phyloP scores from a whole-genome alignment of 2,888 invertebrate genomes.

The Chirona hameri region DNA sequence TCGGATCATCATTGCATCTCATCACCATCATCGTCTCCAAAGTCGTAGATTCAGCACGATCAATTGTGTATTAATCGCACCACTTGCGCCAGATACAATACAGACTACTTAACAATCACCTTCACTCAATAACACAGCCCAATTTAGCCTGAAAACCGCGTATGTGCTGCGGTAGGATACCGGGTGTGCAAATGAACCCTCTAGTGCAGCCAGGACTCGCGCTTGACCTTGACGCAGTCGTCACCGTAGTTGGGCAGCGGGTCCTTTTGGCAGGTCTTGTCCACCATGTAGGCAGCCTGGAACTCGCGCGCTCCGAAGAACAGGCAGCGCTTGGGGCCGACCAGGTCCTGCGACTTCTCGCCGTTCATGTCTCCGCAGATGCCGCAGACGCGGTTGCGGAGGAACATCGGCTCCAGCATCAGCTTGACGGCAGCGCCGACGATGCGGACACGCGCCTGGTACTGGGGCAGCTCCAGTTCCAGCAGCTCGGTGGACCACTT shows the following conservation, averaged over 20 bases:
- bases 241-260: slow-evolving; percentile 22
- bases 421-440: slow-evolving; percentile 26
- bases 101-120: not conserved
- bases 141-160: not conserved
- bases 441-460: not conserved
- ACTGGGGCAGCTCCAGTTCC: not conserved
- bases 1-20: too few species aligned
- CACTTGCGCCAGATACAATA: not conserved
- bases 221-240: slow-evolving; percentile 7
- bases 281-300: slow-evolving; percentile 31
- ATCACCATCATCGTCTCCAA: too few species aligned
- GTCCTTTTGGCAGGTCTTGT: not conserved
- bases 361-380: slow-evolving; percentile 32
- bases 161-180: not conserved
- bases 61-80: not conserved
- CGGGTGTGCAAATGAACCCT: not conserved
- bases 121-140: not conserved
- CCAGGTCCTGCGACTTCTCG: slow-evolving; percentile 26
- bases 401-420: slow-evolving; percentile 10
- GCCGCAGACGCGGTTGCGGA: slow-evolving; percentile 31
- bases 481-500: slow-evolving; percentile 25
- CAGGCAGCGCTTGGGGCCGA: slow-evolving; percentile 33
- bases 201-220: slow-evolving; percentile 2
- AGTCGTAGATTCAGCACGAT: not conserved
- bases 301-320: slow-evolving; percentile 29